Conservation (phyloP, 2,888 invertebrate genomes). For the Pandemis heparana region DNA sequence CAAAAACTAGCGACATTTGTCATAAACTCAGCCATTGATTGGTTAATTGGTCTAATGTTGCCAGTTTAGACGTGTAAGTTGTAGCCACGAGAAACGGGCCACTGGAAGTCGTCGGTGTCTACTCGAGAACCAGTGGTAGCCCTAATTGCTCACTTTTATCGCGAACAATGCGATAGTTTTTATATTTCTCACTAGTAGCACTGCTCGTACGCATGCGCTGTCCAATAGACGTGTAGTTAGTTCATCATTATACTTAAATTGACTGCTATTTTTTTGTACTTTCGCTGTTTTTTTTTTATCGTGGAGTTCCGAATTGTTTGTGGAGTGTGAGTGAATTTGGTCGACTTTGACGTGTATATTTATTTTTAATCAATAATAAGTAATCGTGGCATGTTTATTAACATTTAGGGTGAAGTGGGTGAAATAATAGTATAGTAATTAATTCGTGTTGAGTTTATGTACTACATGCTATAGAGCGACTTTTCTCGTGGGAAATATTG, state of each 20-base stretch:
- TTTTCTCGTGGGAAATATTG: too few relatives aligned
- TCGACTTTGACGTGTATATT: background rate
- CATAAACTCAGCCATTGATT: too few relatives aligned
- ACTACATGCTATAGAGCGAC: too few relatives aligned
- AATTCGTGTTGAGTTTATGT: too few relatives aligned
- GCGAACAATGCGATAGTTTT: conserved; percentile 58
- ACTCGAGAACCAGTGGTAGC: conserved; percentile 54
- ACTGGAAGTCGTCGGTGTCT: background rate
- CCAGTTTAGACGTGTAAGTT: too few relatives aligned
- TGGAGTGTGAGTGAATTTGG: conserved; percentile 47
- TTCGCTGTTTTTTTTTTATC: conserved; percentile 47
- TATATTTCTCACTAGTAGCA: conserved; percentile 45
- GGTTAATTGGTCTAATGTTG: too few relatives aligned
- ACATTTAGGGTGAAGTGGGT: background rate
- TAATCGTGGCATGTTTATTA: background rate
- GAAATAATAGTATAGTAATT: background rate
- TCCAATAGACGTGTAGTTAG: conserved; percentile 1
- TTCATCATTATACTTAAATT: conserved; percentile 6
- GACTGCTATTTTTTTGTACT: conserved; percentile 50
- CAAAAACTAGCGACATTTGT: too few relatives aligned
- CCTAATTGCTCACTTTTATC: conserved; percentile 49
- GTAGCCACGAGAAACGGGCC: too few relatives aligned
- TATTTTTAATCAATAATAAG: background rate
- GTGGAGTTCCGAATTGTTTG: conserved; percentile 60
- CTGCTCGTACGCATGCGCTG: background rate